Percentiles rank a stretch among this genome's conserved stretches.
Evolutionary conservation across 2,888 invertebrate species (phyloP).

Genomic region (Phengaris alcon): DNA sequence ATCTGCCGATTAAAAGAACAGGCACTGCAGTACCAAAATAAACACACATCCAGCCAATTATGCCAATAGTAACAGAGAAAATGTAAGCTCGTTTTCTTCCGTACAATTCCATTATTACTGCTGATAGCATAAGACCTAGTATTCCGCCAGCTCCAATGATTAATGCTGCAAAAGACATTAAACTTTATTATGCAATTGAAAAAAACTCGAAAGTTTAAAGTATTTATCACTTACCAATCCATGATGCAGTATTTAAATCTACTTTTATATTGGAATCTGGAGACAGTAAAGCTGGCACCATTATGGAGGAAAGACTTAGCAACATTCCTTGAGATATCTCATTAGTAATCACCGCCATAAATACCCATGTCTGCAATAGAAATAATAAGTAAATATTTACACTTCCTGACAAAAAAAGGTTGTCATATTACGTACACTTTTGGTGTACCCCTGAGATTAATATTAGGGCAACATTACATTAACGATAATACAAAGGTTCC

Average conservation of each 20-base stretch:
- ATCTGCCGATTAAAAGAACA: constrained; percentile 48
- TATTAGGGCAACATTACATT: background rate
- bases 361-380: constrained; percentile 40
- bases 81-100: constrained; percentile 51
- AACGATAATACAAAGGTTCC: background rate
- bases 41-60: constrained; percentile 51
- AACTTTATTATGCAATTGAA: too few species aligned
- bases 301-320: constrained; percentile 51
- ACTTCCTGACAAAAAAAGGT: background rate
- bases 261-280: constrained; percentile 48
- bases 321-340: constrained; percentile 58
- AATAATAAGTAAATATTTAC: background rate
- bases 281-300: constrained; percentile 50
- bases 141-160: constrained; percentile 47
- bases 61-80: constrained; percentile 48
- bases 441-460: background rate
- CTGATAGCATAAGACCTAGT: constrained; percentile 48
- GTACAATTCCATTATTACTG: constrained; percentile 50
- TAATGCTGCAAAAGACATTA: constrained; percentile 47
- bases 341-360: constrained; percentile 51
- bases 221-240: constrained; percentile 48
- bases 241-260: constrained; percentile 50
- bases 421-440: background rate
- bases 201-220: too few species aligned
- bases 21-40: constrained; percentile 46